Base-by-base conservation (phyloP, 2,888 invertebrate genomes). In the Miltochrista miniata region DNA sequence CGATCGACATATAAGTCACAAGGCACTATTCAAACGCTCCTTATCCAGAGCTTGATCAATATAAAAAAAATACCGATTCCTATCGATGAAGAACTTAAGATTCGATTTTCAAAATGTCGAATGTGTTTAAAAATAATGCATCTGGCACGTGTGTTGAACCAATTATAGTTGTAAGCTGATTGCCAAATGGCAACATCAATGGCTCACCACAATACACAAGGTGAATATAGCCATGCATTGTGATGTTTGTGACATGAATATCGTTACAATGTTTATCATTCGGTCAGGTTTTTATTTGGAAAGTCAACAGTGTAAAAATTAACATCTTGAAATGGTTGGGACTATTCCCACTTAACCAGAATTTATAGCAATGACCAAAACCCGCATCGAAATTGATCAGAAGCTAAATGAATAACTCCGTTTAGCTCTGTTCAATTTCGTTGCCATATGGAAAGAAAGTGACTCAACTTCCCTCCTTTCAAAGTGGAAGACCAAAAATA, bases 111-210 rank as follows among this genome's bases (percentile, higher is more conserved):
- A 59, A 68, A 70, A 64, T 66, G 69, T 64, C 65, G 59, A 44
- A 62, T 54, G 64, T 50, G 61, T 57, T 56, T 70, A 79, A 70
- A 78, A 79, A 80, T 81, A 81, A 70, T 56, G 48, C 37, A 31
- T 54, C 60, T 74, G 74, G 75, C 74, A 70, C 59, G 49, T 60
- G 49, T 53, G 59, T 61, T 70, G 74, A 65, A 70, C 73, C 69
- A 76, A 81, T 79, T 75, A 63, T 56, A 29, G 54, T 64, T 62
- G 67, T 60, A 59, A 40, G 50, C 45, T 33, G 54, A 68, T 51
- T 83, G 85, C 84, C 84, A 84, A 85, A 75, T 74, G 61, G 51
- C 63, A 65, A 51, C 62, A 62, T 71, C 59, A 72, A 70, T 69
- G 65, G 65, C 63, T 4, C 56, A 61, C 56, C 40, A 65, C 57